Base-by-base conservation (phyloP, 2,888 invertebrate species). In the Coelogynopora nodosa region DNA sequence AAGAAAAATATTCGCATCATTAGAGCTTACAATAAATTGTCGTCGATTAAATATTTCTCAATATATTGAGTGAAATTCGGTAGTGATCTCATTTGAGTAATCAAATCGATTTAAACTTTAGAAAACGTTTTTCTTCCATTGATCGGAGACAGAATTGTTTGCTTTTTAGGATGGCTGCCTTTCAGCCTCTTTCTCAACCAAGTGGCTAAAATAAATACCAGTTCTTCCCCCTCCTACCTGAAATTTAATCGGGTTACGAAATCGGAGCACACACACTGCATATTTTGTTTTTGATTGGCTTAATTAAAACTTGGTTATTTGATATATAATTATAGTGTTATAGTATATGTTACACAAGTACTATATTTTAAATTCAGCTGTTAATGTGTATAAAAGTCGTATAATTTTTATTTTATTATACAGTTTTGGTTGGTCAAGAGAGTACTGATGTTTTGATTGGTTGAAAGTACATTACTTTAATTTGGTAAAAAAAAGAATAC, bases 61-160 rank as follows among this genome's bases (percentile, higher is more conserved):
- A 49, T 23, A 74, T 74, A 10, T 10, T n/a, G 74, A 10, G 74
- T 23, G 74, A 10, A 26, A 5, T 74, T 74, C 74, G 23, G 74
- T 74, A 74, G 74, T 26, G 74, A 74, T 74, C 74, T 74, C 23
- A 5, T 74, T 74, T 74, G 74, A 74, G 74, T 74, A 74, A 74
- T 74, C 74, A 74, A 23, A 74, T 74, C 74, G 74, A 74, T 74
- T 74, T 74, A 74, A 74, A 74, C 10, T 74, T 74, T 74, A 74
- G 74, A 74, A 74, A 74, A 74, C 74, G 74, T 26, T 74, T 74
- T 74, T 74, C 74, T 74, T 74, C 27, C 74, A 74, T 74, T 74
- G 74, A 23, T 74, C 10, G 10, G 18, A 5, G 27, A 26, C 23
- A 26, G 74, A 74, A 74, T 13, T 74, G 74, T 74, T 74, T 74